Conservation (phyloP, 2,797 vertebrate species). For the Darevskia mixta region DNA sequence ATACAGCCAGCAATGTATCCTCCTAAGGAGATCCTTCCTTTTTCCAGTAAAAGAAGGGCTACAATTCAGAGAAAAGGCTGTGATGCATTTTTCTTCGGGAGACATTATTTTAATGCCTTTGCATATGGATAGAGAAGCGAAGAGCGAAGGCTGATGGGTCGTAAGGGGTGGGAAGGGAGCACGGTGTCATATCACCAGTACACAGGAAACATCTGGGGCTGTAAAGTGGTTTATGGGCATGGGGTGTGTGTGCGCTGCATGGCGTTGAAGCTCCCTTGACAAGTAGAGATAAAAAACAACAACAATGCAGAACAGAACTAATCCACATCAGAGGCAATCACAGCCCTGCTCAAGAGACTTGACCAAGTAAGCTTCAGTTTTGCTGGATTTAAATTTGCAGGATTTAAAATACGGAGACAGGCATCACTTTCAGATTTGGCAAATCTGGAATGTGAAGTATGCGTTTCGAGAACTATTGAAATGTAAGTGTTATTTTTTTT, state of each 20-base stretch:
- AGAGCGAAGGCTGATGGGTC: neutral
- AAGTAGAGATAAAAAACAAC: neutral
- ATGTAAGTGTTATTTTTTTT: neutral
- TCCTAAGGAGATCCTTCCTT: neutral
- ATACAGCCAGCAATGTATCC: constrained; percentile 8
- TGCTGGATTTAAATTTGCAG: constrained; percentile 26
- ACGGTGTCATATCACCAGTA: neutral
- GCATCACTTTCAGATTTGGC: constrained; percentile 53
- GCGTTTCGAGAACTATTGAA: neutral
- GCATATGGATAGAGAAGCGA: neutral
- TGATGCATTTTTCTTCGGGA: neutral
- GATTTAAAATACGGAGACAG: constrained; percentile 25
- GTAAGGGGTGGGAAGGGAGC: neutral
- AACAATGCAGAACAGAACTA: neutral
- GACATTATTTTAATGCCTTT: neutral
- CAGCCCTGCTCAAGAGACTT: neutral
- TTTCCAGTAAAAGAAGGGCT: neutral
- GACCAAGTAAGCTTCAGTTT: neutral
- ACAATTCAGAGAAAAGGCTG: neutral
- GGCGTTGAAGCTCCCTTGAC: neutral
- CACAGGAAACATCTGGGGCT: neutral
- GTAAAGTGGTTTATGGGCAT: constrained; percentile 13
- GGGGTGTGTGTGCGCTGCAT: neutral
- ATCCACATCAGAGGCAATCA: neutral
- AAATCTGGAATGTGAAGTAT: constrained; percentile 14